Percentiles rank a stretch among this genome's conserved stretches.
phyloP scores from a whole-genome alignment of 2,113 vertebrate species.

The Hydropotes inermis region DNA sequence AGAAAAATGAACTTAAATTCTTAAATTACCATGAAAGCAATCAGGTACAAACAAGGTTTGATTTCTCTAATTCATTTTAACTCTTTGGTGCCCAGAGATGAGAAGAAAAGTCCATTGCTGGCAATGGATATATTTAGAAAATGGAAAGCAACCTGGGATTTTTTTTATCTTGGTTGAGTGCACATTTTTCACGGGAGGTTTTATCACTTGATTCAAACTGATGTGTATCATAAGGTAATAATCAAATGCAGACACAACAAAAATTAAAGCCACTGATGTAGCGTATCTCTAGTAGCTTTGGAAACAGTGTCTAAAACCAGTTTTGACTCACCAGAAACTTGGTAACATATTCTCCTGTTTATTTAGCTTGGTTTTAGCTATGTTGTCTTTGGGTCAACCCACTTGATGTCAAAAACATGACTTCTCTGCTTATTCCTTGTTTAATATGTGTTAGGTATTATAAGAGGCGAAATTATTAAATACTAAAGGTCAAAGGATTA shows the following conservation, averaged over 20 bases:
- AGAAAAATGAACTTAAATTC: slow-evolving; percentile 53
- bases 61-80: slow-evolving; percentile 48
- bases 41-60: slow-evolving; percentile 56
- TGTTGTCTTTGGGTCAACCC: slow-evolving; percentile 74
- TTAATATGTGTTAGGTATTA: slow-evolving; percentile 77
- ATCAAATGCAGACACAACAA: slow-evolving; percentile 56
- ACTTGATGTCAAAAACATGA: slow-evolving; percentile 71
- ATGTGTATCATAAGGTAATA: slow-evolving; percentile 58
- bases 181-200: slow-evolving; percentile 61
- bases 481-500: slow-evolving; percentile 70
- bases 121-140: slow-evolving; percentile 47
- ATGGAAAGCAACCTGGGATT: background rate
- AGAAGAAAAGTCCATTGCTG: slow-evolving; percentile 61
- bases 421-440: slow-evolving; percentile 71
- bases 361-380: slow-evolving; percentile 78
- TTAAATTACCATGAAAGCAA: slow-evolving; percentile 47
- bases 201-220: slow-evolving; percentile 70
- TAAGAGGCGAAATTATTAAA: slow-evolving; percentile 75
- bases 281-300: slow-evolving; percentile 63
- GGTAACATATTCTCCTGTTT: slow-evolving; percentile 71
- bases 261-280: slow-evolving; percentile 52
- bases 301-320: slow-evolving; percentile 66
- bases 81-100: slow-evolving; percentile 35
- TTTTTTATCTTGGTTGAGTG: background rate
- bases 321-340: slow-evolving; percentile 73